Base-by-base conservation (phyloP, 2,888 invertebrate genomes). In the Euspilapteryx auroguttella region DNA sequence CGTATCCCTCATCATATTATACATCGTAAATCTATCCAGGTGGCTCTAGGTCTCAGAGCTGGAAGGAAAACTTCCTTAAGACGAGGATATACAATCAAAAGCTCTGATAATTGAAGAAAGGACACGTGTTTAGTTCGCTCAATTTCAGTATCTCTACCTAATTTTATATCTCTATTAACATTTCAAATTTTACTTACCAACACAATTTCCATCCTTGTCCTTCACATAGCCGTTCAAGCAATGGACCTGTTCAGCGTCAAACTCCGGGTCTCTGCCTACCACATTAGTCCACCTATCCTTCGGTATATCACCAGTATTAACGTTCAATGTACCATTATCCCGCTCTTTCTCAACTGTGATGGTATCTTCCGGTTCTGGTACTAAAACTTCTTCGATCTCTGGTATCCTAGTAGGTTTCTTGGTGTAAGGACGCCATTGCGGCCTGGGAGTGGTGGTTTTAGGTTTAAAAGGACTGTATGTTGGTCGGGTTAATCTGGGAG, bases 171-270 rank as follows among this genome's bases (percentile, higher is more conserved):
- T n/a, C n/a, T n/a, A n/a, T n/a, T n/a, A n/a, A n/a, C n/a, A n/a
- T n/a, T n/a, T n/a, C n/a, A n/a, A n/a, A n/a, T n/a, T n/a, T n/a
- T n/a, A 40, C 63, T 63, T 50, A 82, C 82, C 83, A 21, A 78
- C 62, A 47, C 83, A 83, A 15, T 79, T 75, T 2, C 81, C 81
- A 27, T 53, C 42, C 21, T 49, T 49, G 41, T 81, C 78, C 28
- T 77, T 68, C 32, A 78, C 65, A 31, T 76, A 82, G 1, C 83
- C 83, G 36, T 61, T 48, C 24, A 76, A 47, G 37, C 80, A 80
- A 33, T 64, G 64, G 2, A 65, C 30, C 2, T 55, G 40, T 21
- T 55, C 49, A n/a, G 52, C 39, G 34, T 64, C 47, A 31, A 62
- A 59, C 5, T 49, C 52, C 12, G 45, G 38, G 14, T 54, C 50